phyloP scores from a whole-genome alignment of 2,113 vertebrate species.

The Otolemur garnettii region DNA sequence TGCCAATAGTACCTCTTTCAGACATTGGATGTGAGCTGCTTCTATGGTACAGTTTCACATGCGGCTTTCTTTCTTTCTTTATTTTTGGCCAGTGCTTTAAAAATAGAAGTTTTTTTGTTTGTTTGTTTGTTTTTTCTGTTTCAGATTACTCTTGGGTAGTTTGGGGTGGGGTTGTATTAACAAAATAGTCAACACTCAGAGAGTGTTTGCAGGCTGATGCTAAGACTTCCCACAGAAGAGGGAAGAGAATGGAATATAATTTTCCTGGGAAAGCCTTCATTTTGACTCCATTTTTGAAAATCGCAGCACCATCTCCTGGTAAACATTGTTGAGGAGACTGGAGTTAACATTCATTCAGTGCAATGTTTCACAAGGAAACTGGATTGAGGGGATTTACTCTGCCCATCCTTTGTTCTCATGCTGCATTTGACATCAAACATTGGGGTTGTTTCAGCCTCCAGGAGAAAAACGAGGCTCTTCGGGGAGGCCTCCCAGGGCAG shows the following conservation, averaged over 20 bases:
- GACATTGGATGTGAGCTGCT: conserved; percentile 78
- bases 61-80: conserved; percentile 24
- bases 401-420: conserved; percentile 50
- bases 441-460: background rate
- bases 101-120: conserved; percentile 62
- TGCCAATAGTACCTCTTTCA: conserved; percentile 78
- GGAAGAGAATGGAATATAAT: background rate
- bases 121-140: conserved; percentile 46
- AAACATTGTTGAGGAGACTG: background rate
- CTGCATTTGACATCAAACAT: conserved; percentile 45
- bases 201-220: conserved; percentile 40
- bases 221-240: conserved; percentile 48
- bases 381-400: conserved; percentile 58
- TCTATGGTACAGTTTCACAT: conserved; percentile 72
- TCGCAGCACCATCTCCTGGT: background rate
- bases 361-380: conserved; percentile 39
- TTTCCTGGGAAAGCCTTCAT: background rate
- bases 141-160: conserved; percentile 76
- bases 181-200: conserved; percentile 73
- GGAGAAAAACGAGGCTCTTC: background rate
- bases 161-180: conserved; percentile 64
- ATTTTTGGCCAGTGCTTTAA: conserved; percentile 76
- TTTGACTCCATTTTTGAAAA: conserved; percentile 50
- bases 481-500: background rate
- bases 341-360: conserved; percentile 50